These are phyloP conservation scores for Drosophila neutralis DNA, from an alignment of 2,888 invertebrate species.

Conservation along the genomic window DNA sequence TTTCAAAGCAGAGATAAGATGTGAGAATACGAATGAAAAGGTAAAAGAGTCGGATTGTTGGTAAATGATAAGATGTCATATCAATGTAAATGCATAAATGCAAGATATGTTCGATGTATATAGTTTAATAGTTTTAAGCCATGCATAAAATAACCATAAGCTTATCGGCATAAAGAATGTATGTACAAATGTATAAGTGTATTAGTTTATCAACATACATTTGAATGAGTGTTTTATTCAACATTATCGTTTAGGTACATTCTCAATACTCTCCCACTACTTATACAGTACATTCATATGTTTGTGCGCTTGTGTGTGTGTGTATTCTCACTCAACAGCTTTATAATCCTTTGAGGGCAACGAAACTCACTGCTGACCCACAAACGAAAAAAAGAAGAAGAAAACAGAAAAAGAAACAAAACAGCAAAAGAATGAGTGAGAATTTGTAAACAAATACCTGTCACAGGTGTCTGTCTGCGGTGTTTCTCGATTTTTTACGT, in stretches of 20 bases:
- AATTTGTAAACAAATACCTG: constrained; percentile 57
- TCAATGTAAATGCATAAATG: background rate
- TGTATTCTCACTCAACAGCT: constrained; percentile 1
- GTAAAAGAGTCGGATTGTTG: too few relatives aligned
- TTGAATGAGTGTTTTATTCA: background rate
- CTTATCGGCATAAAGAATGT: background rate
- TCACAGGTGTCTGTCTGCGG: constrained; percentile 56
- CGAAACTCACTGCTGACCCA: constrained; percentile 50
- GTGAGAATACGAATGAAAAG: background rate
- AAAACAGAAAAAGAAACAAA: background rate
- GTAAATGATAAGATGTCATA: background rate
- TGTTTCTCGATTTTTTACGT: constrained; percentile 6
- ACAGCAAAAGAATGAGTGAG: constrained; percentile 24
- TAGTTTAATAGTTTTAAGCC: background rate
- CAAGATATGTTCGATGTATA: background rate
- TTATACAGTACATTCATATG: background rate
- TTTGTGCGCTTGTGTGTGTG: background rate
- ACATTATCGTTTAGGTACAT: background rate
- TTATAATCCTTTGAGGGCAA: constrained; percentile 40
- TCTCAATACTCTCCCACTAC: background rate
- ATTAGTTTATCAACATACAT: background rate
- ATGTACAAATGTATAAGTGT: background rate
- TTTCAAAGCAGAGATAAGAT: background rate
- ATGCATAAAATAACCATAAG: background rate
- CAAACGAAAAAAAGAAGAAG: constrained; percentile 6